A percentile compares a stretch with the other conserved stretches of the same genome.
phyloP scores from a whole-genome alignment of 2,797 vertebrate species.

The Channallabes apus region DNA sequence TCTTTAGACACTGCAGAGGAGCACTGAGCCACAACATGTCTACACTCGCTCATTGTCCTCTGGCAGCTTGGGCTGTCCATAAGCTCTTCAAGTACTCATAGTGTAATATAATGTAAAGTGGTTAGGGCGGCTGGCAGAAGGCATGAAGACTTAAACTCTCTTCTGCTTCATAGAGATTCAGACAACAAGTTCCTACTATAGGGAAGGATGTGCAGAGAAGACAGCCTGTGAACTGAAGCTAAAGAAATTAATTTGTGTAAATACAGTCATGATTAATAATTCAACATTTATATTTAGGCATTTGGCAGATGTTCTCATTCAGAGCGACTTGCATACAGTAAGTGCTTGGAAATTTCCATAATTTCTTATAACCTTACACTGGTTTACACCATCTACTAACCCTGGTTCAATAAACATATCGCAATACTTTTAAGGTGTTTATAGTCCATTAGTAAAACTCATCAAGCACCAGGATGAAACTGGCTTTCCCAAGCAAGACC shows the following conservation, averaged over 20 bases:
- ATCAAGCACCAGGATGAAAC: too few species aligned
- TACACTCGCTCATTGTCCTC: background rate
- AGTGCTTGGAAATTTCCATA: too few species aligned
- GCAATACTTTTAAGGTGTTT: background rate
- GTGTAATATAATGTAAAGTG: conserved; percentile 55
- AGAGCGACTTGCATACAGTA: too few species aligned
- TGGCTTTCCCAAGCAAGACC: too few species aligned
- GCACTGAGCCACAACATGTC: background rate
- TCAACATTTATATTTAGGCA: too few species aligned
- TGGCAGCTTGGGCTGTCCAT: conserved; percentile 21
- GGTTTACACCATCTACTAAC: background rate
- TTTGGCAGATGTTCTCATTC: too few species aligned
- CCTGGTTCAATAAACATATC: conserved; percentile 16
- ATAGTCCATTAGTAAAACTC: too few species aligned
- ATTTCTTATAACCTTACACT: too few species aligned
- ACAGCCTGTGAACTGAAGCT: conserved; percentile 31
- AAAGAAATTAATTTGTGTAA: conserved; percentile 14
- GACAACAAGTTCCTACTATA: background rate
- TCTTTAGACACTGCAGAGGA: conserved; percentile 3
- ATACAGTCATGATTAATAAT: conserved; percentile 25
- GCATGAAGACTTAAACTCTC: background rate
- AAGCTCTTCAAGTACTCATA: conserved; percentile 11
- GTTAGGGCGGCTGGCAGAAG: conserved; percentile 32
- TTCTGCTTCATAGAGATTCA: background rate
- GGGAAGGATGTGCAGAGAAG: conserved; percentile 13